phyloP scores from a whole-genome alignment of 2,888 invertebrate genomes.

The Melieria crassipennis region DNA sequence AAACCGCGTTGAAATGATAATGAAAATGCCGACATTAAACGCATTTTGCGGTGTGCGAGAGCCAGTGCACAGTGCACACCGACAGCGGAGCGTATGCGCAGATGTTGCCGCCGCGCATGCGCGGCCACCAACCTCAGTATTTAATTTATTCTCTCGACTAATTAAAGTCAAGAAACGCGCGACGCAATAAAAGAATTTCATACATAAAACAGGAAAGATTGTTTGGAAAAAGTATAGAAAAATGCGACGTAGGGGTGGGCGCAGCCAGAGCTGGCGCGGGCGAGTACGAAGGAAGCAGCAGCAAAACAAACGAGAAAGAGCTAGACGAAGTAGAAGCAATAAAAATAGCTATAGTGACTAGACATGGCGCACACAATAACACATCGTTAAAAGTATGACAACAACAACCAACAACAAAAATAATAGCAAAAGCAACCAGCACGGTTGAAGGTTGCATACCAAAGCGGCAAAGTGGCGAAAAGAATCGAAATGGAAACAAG shows the following conservation, averaged over 20 bases:
- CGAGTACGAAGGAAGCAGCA: too few species aligned
- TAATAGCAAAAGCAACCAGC: constrained; percentile 1
- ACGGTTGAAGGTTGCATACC: constrained; percentile 29
- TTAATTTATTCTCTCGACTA: background rate
- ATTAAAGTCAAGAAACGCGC: constrained; percentile 8
- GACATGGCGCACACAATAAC: background rate
- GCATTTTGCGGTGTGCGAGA: constrained; percentile 5
- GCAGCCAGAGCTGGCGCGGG: too few species aligned
- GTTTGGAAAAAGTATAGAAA: too few species aligned
- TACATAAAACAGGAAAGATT: background rate
- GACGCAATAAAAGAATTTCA: constrained; percentile 13
- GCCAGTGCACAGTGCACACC: background rate
- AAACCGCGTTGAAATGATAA: constrained; percentile 21
- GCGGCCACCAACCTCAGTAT: background rate
- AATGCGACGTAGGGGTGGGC: too few species aligned
- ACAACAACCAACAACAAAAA: constrained; percentile 9
- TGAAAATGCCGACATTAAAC: constrained; percentile 10
- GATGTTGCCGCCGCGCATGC: too few species aligned
- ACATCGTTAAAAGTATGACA: background rate
- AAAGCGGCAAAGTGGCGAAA: constrained; percentile 10
- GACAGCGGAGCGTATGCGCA: background rate
- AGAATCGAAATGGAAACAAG: constrained; percentile 8
- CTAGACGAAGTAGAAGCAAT: constrained; percentile 6
- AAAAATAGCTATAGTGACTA: background rate
- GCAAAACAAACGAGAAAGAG: too few species aligned